Evolutionary conservation across 2,113 vertebrate species (phyloP).

Genomic region (Trematomus loennbergii): DNA sequence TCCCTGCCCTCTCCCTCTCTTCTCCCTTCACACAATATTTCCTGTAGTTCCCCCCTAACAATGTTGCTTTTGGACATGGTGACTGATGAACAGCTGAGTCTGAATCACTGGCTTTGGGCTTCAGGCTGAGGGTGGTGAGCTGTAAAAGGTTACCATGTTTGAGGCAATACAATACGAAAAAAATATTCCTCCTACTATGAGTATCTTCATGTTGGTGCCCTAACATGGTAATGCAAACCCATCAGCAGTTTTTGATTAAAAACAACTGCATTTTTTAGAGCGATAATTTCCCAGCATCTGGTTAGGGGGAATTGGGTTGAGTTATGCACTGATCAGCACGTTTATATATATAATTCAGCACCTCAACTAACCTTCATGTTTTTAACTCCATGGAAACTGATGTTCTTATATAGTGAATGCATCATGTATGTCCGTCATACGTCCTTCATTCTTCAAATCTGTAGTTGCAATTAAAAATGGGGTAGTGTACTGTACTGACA

Average conservation of each 20-base stretch:
- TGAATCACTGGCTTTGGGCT: constrained; percentile 72
- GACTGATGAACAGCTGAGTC: constrained; percentile 74
- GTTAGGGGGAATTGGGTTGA: constrained; percentile 9
- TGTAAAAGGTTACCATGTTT: constrained; percentile 70
- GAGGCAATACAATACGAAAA: constrained; percentile 50
- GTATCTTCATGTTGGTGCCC: constrained; percentile 47
- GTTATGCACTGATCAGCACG: neutral
- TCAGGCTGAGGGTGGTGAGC: constrained; percentile 67
- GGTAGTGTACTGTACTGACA: too few species aligned
- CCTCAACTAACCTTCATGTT: too few species aligned
- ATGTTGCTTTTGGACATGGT: constrained; percentile 75
- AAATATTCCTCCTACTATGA: constrained; percentile 40
- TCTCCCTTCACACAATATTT: constrained; percentile 62
- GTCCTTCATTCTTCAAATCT: too few species aligned
- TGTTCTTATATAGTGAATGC: too few species aligned
- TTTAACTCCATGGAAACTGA: too few species aligned
- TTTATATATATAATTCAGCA: too few species aligned
- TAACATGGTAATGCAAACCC: constrained; percentile 44
- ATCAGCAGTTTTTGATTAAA: constrained; percentile 54
- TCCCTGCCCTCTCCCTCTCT: constrained; percentile 52
- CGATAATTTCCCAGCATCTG: constrained; percentile 16
- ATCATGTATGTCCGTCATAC: too few species aligned
- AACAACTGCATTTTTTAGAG: constrained; percentile 34
- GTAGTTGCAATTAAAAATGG: too few species aligned
- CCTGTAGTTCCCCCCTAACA: constrained; percentile 55